Conservation (phyloP, 2,888 invertebrate genomes). For the Melolontha melolontha region DNA sequence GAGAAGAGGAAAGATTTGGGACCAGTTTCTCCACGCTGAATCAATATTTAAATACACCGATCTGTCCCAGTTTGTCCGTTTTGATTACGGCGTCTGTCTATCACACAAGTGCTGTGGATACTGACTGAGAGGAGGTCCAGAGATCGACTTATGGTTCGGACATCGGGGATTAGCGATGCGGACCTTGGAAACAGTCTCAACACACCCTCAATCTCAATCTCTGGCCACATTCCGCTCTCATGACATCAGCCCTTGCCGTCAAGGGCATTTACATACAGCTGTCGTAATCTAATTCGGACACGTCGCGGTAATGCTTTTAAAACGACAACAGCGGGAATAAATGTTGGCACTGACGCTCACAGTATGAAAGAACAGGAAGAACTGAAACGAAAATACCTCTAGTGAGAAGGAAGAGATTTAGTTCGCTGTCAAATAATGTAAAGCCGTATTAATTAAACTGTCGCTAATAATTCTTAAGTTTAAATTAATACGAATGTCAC, state of each 20-base stretch:
- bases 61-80: constrained; percentile 15
- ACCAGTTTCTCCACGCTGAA: constrained; percentile 9
- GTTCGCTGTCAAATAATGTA: constrained; percentile 8
- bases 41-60: constrained; percentile 35
- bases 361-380: not conserved
- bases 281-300: constrained; percentile 34
- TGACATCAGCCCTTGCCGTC: constrained; percentile 14
- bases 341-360: constrained; percentile 2
- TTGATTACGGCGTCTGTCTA: constrained; percentile 27
- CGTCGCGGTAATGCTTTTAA: constrained; percentile 29
- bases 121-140: constrained; percentile 8
- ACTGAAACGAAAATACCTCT: constrained; percentile 7
- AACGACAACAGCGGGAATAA: constrained; percentile 15
- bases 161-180: constrained; percentile 30
- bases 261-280: constrained; percentile 30
- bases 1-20: constrained; percentile 1
- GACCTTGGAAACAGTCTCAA: constrained; percentile 13
- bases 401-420: constrained; percentile 3
- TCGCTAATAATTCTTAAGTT: no score
- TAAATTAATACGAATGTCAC: no score
- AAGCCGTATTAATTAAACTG: constrained; percentile 3
- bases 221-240: constrained; percentile 6
- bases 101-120: constrained; percentile 26
- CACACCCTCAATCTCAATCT: constrained; percentile 14
- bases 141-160: constrained; percentile 20